These are phyloP conservation scores for Meteorus sp. DNA, from an alignment of 1,140 invertebrate species.

Conservation along the genomic window DNA sequence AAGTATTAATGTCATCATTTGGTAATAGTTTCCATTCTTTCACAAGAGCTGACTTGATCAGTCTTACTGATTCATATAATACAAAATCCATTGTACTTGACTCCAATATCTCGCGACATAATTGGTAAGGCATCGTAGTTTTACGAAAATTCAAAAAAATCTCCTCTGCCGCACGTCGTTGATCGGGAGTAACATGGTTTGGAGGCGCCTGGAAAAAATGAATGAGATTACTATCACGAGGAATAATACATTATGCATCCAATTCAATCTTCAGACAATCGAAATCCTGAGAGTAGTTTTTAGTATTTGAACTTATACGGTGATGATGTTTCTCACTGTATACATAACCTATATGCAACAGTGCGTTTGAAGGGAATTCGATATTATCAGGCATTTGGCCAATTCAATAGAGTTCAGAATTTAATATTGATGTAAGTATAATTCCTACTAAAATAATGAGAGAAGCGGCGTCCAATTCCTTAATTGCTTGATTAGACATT, in stretches of 20 bases:
- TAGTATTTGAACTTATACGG: too few relatives aligned
- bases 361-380: background rate
- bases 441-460: constrained; percentile 70
- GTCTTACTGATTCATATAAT: constrained; percentile 81
- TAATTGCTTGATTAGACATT: constrained; percentile 58
- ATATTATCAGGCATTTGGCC: background rate
- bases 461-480: constrained; percentile 69
- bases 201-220: constrained; percentile 73
- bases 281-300: background rate
- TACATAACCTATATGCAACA: too few relatives aligned
- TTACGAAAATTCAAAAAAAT: constrained; percentile 53
- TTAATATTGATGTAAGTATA: background rate
- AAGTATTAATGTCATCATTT: constrained; percentile 68
- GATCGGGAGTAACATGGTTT: constrained; percentile 56
- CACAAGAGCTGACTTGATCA: constrained; percentile 82
- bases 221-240: background rate
- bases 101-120: constrained; percentile 82
- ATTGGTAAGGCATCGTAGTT: constrained; percentile 77
- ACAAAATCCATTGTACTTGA: constrained; percentile 79
- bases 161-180: constrained; percentile 29
- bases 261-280: background rate
- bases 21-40: constrained; percentile 77
- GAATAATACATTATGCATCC: too few relatives aligned
- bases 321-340: too few relatives aligned
- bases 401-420: background rate